Evolutionary conservation across 2,888 invertebrate genomes (phyloP), one percentile per base, ranked within the genome.

Genomic region (Melanophora roralis): DNA sequence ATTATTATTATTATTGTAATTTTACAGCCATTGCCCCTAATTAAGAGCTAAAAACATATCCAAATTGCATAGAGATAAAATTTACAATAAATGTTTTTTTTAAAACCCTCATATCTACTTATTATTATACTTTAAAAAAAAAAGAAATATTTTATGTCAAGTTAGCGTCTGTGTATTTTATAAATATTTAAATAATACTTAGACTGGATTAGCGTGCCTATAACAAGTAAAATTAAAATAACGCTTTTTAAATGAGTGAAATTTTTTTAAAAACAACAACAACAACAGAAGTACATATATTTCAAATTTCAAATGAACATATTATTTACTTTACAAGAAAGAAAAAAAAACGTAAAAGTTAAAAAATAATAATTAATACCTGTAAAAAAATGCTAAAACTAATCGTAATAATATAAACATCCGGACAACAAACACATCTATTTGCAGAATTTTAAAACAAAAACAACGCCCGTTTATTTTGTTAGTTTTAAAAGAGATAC

Each of bases 391-490:
- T 53, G 67, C 14, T 65, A 72, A 65, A 71, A 67, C 60, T 27
- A 72, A 73, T 49, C 45, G 21, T 5, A 27, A 8, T 12, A 59
- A 59, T 1, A 23, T 21, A 43, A 59, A 16, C n/a, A 40, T 4
- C 49, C 47, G 7, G 3, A 36, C 36, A 21, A 43, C 38, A 60
- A 71, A 71, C 9, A 40, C 23, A 69, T 5, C 27, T 5, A 55
- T 40, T 55, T 45, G 62, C 55, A 62, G 49, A 67, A 62, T 57
- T 62, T 59, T 38, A 65, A 67, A 75, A 79, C 71, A 75, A 79
- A 79, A 75, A 79, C 75, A 80, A 80, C 75, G 75, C 75, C 79
- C 79, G 75, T 80, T n/a, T 51, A 43, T 14, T 32, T 49, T 43
- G 38, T 12, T 45, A 32, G 11, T 4, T 23, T n/a, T 12, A 4